Evolutionary conservation across 2,797 vertebrate species (phyloP), one percentile per base, ranked within the genome.

Genomic region (Amniataba percoides): DNA sequence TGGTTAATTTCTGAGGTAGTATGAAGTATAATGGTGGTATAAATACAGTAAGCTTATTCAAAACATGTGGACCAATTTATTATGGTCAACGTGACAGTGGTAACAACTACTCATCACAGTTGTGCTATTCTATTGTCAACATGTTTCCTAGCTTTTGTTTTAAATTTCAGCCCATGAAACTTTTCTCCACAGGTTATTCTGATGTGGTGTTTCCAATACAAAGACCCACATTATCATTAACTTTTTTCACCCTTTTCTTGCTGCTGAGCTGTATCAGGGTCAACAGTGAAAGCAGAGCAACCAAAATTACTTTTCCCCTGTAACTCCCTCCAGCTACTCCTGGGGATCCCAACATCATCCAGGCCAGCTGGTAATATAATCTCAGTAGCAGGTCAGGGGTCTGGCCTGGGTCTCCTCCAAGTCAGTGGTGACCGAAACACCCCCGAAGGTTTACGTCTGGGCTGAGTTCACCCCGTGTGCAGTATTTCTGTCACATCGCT

Each of bases 331-430:
- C 58, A 69, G 61, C 69, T 71, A 48, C 49, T 10, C 52, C 48
- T 53, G 36, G 61, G 63, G 55, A 13, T 62, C 45, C 36, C 49
- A 68, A 43, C 15, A 56, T 59, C 63, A 73, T 60, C 36, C 42
- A 55, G 23, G 21, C 45, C 68, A 83, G 65, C 76, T 67, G 68
- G 40, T 71, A 59, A 78, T 39, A 65, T 48, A 57, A 74, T 81
- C 71, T 69, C 53, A 43, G 3, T 59, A 66, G 71, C 60, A 64
- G 70, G 65, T 78, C 56, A 63, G 46, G 42, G 60, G 60, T 80
- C 46, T 51, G 61, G 52, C 12, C 56, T 39, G 51, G 46, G 60
- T 59, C 40, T 60, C 56, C 52, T 78, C 67, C 42, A 51, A 75
- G 45, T 34, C 74, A 43, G n/a, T 25, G 71, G n/a, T 65, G 64